A percentile compares a stretch with the other conserved stretches of the same genome.
Evolutionary conservation across 2,797 vertebrate species (phyloP).

Genomic region (Rhinella marina): DNA sequence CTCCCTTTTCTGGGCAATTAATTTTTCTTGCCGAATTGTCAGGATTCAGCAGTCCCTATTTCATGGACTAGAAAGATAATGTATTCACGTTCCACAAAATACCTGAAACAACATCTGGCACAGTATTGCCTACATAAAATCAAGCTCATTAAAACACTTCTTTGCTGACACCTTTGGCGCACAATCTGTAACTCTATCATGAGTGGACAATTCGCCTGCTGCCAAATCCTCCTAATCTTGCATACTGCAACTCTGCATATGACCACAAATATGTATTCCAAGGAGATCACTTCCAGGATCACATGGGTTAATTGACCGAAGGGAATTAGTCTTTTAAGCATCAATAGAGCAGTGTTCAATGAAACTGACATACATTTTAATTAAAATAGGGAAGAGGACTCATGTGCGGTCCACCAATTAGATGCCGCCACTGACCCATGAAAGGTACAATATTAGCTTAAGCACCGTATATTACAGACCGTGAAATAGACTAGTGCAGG

Average conservation of each 20-base stretch:
- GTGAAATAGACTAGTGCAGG: conserved; percentile 61
- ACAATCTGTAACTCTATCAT: conserved; percentile 35
- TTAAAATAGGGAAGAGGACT: conserved; percentile 58
- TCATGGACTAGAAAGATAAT: conserved; percentile 53
- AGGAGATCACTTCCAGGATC: not conserved
- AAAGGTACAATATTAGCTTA: conserved; percentile 63
- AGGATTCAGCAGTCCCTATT: conserved; percentile 36
- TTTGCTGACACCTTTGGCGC: conserved; percentile 45
- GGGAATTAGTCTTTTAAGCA: conserved; percentile 59
- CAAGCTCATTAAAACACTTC: conserved; percentile 32
- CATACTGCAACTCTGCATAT: not conserved
- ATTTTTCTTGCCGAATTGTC: conserved; percentile 37
- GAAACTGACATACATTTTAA: conserved; percentile 64
- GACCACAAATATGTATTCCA: not conserved
- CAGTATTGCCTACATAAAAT: conserved; percentile 52
- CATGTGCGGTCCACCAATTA: conserved; percentile 58
- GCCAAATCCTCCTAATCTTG: not conserved
- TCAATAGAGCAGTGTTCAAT: conserved; percentile 58
- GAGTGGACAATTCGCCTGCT: not conserved
- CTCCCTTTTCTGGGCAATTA: conserved; percentile 19
- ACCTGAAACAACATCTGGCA: conserved; percentile 56
- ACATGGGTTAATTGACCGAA: conserved; percentile 55
- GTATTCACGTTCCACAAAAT: conserved; percentile 55
- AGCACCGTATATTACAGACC: conserved; percentile 61
- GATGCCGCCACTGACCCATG: conserved; percentile 59